Evolutionary conservation across 2,888 invertebrate species (phyloP).

Genomic region (Drosophila merina): DNA sequence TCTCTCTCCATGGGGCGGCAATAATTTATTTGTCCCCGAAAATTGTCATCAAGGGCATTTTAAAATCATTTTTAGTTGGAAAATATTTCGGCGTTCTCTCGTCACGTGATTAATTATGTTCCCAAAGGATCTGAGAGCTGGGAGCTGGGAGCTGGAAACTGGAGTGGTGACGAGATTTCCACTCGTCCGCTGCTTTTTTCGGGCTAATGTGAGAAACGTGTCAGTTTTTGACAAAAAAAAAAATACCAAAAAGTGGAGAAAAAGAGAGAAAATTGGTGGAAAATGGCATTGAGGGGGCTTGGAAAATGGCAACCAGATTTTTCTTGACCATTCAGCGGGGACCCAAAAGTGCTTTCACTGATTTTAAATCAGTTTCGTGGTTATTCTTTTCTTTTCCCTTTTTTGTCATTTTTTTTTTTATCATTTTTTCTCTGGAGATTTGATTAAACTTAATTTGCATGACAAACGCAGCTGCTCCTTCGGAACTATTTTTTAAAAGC

Average conservation of each 20-base stretch:
- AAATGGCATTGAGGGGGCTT: background rate
- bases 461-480: conserved; percentile 11
- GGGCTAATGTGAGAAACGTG: conserved; percentile 61
- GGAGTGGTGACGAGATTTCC: background rate
- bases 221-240: conserved; percentile 8
- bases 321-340: conserved; percentile 18
- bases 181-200: background rate
- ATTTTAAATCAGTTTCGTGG: conserved; percentile 14
- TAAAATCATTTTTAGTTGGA: conserved; percentile 56
- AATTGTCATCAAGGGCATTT: conserved; percentile 67
- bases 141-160: no score
- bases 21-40: conserved; percentile 56
- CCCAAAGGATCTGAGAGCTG: conserved; percentile 8
- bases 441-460: conserved; percentile 25
- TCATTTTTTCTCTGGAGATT: background rate
- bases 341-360: conserved; percentile 16
- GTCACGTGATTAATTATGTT: conserved; percentile 49
- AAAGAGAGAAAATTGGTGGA: background rate
- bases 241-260: background rate
- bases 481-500: background rate
- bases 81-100: conserved; percentile 45
- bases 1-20: conserved; percentile 19
- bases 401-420: background rate
- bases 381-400: background rate
- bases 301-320: conserved; percentile 15